Base-by-base conservation (phyloP, 2,797 vertebrate genomes). In the Sebastes wilsoni region DNA sequence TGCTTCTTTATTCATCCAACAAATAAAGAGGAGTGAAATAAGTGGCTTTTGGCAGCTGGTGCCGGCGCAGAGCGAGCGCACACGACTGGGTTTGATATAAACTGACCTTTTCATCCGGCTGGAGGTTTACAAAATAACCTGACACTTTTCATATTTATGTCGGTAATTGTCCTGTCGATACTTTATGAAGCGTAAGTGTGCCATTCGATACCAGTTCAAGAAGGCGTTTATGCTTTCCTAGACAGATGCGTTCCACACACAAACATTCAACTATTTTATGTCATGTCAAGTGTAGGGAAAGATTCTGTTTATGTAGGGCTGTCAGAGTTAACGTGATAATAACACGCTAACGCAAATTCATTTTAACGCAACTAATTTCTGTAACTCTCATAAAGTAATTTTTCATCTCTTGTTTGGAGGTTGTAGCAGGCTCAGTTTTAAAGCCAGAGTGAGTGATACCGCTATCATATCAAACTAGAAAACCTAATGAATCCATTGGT, bases 1-100 rank as follows among this genome's bases (percentile, higher is more conserved):
- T 86, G 80, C 77, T 86, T 86, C 65, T 87, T 87, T 81, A 87
- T 80, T 91, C 76, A 62, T 75, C 30, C 77, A 30, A 25, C 60
- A 77, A 78, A 91, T 79, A 73, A 66, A 85, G 71, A 61, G 0
- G 7, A 59, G 62, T 32, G 52, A 68, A 84, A 75, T 62, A 27
- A 25, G 75, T n/a, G n/a, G 52, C 52, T 54, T 49, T 49, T 49
- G 46, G 46, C 61, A 67, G 82, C 74, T 9, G 27, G 6, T 60
- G 66, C 25, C 2, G 23, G 46, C 8, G 18, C 46, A 49, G 42
- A 46, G 7, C 3, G 46, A 46, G 16, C 7, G 18, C 46, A 49
- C 69, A 36, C 28, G 8, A 16, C 14, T 14, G 28, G 9, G 32
- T 32, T 61, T 60, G 67, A 25, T 34, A 28, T 10, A n/a, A 66